Conservation (phyloP, 30 jellyfish, hydroid and myxozoan genomes). For the Hydra vulgaris region DNA sequence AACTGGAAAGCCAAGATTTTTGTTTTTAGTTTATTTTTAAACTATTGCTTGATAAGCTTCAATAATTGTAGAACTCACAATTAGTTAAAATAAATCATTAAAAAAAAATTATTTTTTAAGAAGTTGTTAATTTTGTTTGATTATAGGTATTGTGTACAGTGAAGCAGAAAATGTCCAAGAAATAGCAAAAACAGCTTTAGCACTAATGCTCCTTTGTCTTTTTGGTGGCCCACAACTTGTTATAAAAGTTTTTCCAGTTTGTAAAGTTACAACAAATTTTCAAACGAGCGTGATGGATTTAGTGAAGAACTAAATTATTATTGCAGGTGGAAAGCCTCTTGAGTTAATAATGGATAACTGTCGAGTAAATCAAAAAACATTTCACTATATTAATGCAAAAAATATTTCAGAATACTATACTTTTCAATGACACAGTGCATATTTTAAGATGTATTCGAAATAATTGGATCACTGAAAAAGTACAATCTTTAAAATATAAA, state of each 20-base stretch:
- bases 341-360: slow-evolving; percentile 1
- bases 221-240: not conserved
- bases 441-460: not conserved
- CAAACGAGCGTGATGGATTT: no score
- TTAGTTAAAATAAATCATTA: not conserved
- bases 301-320: not conserved
- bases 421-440: not conserved
- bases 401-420: not conserved
- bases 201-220: not conserved
- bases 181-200: not conserved
- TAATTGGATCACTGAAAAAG: slow-evolving; percentile 4
- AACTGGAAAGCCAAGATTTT: not conserved
- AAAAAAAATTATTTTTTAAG: not conserved
- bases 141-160: not conserved
- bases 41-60: not conserved
- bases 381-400: not conserved
- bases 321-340: slow-evolving; percentile 3
- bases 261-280: no score
- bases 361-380: not conserved
- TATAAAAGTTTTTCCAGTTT: not conserved
- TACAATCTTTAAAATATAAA: not conserved
- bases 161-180: not conserved
- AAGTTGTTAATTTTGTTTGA: not conserved
- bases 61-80: not conserved
- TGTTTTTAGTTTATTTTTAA: no score